Percentiles rank a stretch among this genome's conserved stretches.
These are phyloP conservation scores for Pyralis farinalis DNA, from an alignment of 2,888 invertebrate genomes.

Conservation along the genomic window DNA sequence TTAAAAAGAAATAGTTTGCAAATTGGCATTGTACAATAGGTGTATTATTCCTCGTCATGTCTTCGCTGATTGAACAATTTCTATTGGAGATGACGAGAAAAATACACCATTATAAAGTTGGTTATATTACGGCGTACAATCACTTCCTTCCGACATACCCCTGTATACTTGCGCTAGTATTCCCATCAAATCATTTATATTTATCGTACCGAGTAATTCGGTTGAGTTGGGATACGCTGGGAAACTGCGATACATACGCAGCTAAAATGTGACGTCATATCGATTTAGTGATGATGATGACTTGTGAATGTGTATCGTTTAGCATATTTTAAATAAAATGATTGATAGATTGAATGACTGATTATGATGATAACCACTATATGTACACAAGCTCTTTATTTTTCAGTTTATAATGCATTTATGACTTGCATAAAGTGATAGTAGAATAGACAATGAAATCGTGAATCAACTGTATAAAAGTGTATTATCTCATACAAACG, in stretches of 20 bases:
- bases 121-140: too few species aligned
- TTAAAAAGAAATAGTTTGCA: too few species aligned
- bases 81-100: too few species aligned
- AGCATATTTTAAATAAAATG: not conserved
- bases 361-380: slow-evolving; percentile 2
- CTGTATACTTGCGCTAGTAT: too few species aligned
- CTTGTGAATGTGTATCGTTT: not conserved
- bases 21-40: too few species aligned
- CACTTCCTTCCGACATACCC: too few species aligned
- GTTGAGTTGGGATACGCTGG: not conserved
- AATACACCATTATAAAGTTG: too few species aligned
- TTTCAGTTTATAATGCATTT: not conserved
- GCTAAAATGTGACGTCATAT: not conserved
- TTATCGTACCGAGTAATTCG: not conserved
- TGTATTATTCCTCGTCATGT: too few species aligned
- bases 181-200: too few species aligned
- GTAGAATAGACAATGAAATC: not conserved
- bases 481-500: too few species aligned
- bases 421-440: slow-evolving; percentile 1
- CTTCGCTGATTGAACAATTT: too few species aligned
- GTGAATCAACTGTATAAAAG: too few species aligned
- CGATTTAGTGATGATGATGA: slow-evolving; percentile 1
- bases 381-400: slow-evolving; percentile 1
- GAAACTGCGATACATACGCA: not conserved
- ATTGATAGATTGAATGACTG: slow-evolving; percentile 1